Conservation (phyloP, 2,797 vertebrate species). For the Paedocypris micromegethes region DNA sequence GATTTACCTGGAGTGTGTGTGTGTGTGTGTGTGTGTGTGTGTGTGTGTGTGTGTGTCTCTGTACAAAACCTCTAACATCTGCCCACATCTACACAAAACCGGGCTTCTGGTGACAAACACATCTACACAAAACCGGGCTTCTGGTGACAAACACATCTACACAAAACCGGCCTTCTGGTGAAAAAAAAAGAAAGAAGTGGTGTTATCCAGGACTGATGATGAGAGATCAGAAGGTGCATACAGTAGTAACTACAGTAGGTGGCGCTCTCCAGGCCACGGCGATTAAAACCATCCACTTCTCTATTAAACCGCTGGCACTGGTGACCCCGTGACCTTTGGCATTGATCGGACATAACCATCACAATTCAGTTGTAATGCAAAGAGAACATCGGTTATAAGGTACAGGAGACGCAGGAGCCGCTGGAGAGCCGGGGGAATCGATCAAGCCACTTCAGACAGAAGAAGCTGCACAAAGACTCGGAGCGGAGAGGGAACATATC, state of each 20-base stretch:
- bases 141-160: constrained; percentile 49
- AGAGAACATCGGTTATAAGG: constrained; percentile 99
- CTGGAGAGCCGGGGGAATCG: constrained; percentile 92
- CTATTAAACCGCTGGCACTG: constrained; percentile 99
- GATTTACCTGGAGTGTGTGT: constrained; percentile 18
- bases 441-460: constrained; percentile 78
- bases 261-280: constrained; percentile 95
- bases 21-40: too few species aligned
- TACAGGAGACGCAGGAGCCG: constrained; percentile 97
- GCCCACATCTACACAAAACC: too few species aligned
- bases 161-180: constrained; percentile 56
- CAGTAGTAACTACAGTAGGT: constrained; percentile 95
- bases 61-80: too few species aligned
- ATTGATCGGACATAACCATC: constrained; percentile 99
- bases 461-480: constrained; percentile 63
- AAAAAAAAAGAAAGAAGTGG: constrained; percentile 32
- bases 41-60: too few species aligned
- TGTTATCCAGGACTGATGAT: too few species aligned
- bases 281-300: constrained; percentile 99
- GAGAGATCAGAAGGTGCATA: constrained; percentile 77
- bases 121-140: constrained; percentile 57
- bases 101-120: too few species aligned
- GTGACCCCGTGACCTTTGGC: constrained; percentile 98
- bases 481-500: constrained; percentile 64
- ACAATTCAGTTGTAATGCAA: constrained; percentile 99